Evolutionary conservation across 2,797 vertebrate genomes (phyloP).

Genomic region (Oryzias dopingdopingensis): DNA sequence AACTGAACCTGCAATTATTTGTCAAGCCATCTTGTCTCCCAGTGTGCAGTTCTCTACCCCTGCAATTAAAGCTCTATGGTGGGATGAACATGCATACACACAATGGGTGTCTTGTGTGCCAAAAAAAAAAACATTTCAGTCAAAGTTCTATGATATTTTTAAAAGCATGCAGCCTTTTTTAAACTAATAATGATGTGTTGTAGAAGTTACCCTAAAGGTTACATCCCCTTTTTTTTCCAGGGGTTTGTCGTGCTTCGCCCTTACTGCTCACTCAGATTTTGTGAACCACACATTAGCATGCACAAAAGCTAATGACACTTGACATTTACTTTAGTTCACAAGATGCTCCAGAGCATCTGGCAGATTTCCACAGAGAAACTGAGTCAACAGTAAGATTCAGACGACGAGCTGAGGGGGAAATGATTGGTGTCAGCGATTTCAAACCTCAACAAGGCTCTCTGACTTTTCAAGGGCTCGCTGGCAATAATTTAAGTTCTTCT

Average conservation of each 20-base stretch:
- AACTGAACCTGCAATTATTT: slow-evolving; percentile 73
- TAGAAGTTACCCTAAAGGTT: slow-evolving; percentile 22
- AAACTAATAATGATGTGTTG: background rate
- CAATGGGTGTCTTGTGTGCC: slow-evolving; percentile 22
- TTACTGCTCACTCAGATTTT: slow-evolving; percentile 56
- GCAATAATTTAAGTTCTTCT: slow-evolving; percentile 7
- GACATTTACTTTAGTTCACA: slow-evolving; percentile 73
- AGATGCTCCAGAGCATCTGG: slow-evolving; percentile 69
- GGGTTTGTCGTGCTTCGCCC: slow-evolving; percentile 31
- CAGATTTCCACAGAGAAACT: slow-evolving; percentile 66
- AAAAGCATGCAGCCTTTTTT: slow-evolving; percentile 4
- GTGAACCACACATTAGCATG: slow-evolving; percentile 64
- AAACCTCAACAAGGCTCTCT: slow-evolving; percentile 20
- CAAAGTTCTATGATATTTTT: too few species aligned
- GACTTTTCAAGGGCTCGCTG: background rate
- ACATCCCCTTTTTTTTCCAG: slow-evolving; percentile 24
- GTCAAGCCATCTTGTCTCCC: slow-evolving; percentile 67
- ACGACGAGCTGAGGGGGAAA: slow-evolving; percentile 57
- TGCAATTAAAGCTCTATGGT: slow-evolving; percentile 75
- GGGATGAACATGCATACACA: slow-evolving; percentile 45
- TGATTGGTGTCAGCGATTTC: slow-evolving; percentile 30
- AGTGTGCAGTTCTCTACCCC: slow-evolving; percentile 51
- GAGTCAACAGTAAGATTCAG: slow-evolving; percentile 57
- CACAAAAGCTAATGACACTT: slow-evolving; percentile 63
- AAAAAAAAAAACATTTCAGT: background rate